A percentile compares a stretch with the other conserved stretches of the same genome.
Conservation (phyloP, 1,140 invertebrate genomes). For the Yoshiicerus persimilis region DNA sequence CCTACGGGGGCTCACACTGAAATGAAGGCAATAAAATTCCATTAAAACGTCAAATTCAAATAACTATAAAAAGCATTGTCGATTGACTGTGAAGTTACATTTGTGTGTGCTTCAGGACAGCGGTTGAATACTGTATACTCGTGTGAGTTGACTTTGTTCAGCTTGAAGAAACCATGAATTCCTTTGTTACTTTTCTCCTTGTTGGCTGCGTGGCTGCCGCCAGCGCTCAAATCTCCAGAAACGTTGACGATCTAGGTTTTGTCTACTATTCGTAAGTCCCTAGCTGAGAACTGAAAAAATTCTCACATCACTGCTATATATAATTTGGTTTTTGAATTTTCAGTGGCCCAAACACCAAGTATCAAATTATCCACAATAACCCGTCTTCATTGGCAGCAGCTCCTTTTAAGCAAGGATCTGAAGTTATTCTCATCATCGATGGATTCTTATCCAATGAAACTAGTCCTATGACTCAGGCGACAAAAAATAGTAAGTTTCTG, state of each 20-base stretch:
- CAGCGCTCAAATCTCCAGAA: neutral
- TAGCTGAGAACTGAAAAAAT: neutral
- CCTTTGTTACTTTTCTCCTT: neutral
- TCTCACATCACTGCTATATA: neutral
- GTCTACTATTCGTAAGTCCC: neutral
- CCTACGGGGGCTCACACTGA: neutral
- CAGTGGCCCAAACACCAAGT: neutral
- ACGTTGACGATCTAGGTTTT: neutral
- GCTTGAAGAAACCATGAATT: neutral
- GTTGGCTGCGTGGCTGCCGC: neutral
- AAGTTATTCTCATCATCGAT: conserved; percentile 19
- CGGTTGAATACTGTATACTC: neutral
- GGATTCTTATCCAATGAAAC: conserved; percentile 28
- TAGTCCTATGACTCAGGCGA: neutral
- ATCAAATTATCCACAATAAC: conserved; percentile 5
- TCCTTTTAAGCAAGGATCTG: neutral
- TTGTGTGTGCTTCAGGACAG: neutral
- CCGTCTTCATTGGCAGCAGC: neutral
- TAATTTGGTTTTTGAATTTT: neutral
- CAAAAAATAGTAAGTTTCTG: neutral
- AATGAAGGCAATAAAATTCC: neutral
- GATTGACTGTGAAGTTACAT: neutral
- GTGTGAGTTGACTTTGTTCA: neutral
- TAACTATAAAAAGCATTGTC: neutral
- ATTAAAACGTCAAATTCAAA: neutral